A percentile compares a stretch with the other conserved stretches of the same genome.
Conservation (phyloP, 2,888 invertebrate species). For the Cremastinae sp. region DNA sequence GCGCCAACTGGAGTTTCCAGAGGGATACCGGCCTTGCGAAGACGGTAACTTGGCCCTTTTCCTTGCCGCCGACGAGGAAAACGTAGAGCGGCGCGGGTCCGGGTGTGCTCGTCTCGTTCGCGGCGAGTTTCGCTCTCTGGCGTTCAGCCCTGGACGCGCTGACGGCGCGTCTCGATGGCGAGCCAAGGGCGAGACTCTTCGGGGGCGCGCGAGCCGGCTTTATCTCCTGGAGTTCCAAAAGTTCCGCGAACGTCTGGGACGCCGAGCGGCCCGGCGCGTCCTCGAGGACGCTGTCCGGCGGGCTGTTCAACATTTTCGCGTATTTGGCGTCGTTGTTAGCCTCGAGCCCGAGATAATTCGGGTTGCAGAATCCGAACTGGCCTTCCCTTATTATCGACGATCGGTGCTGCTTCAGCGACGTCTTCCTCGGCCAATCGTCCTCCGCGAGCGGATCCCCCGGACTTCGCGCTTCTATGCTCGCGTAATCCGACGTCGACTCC, state of each 20-base stretch:
- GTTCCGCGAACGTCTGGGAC: slow-evolving; percentile 76
- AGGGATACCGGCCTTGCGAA: slow-evolving; percentile 89
- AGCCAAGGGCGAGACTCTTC: slow-evolving; percentile 81
- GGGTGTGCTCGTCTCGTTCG: slow-evolving; percentile 76
- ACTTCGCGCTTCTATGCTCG: slow-evolving; percentile 85
- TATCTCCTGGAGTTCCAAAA: slow-evolving; percentile 76
- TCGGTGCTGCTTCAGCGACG: slow-evolving; percentile 66
- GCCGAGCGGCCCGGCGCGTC: slow-evolving; percentile 80
- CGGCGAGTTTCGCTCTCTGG: slow-evolving; percentile 76
- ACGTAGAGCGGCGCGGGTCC: slow-evolving; percentile 83
- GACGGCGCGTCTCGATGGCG: slow-evolving; percentile 81
- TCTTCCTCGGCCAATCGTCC: slow-evolving; percentile 71
- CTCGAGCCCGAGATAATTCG: slow-evolving; percentile 88
- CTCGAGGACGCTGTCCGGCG: slow-evolving; percentile 85
- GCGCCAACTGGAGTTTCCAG: slow-evolving; percentile 87
- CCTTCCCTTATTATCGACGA: slow-evolving; percentile 79
- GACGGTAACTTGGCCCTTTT: slow-evolving; percentile 88
- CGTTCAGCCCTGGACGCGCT: slow-evolving; percentile 83
- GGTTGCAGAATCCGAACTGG: slow-evolving; percentile 88
- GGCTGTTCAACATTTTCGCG: slow-evolving; percentile 82
- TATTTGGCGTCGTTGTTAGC: slow-evolving; percentile 75
- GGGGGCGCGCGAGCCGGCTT: slow-evolving; percentile 80
- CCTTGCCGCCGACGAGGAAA: slow-evolving; percentile 90
- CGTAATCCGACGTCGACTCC: slow-evolving; percentile 89
- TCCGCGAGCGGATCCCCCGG: slow-evolving; percentile 78